Percentiles rank a stretch among this genome's conserved stretches.
phyloP scores from a whole-genome alignment of 2,888 invertebrate genomes.

The Flexamia atlantica region DNA sequence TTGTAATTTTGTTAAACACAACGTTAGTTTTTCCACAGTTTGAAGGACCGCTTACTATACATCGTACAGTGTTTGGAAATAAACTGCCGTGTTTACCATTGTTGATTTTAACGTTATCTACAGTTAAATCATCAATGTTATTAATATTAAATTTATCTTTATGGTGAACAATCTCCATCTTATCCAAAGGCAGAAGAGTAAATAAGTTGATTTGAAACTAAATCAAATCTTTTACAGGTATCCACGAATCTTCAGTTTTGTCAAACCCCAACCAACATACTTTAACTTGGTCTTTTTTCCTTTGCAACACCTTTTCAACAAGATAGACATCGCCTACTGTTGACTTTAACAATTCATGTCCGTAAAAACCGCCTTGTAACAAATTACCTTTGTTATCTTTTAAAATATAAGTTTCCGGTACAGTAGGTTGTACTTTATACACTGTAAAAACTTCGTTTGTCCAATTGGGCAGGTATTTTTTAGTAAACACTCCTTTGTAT shows the following conservation, averaged over 20 bases:
- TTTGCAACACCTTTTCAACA: conserved; percentile 51
- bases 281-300: conserved; percentile 47
- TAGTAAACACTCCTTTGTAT: conserved; percentile 37
- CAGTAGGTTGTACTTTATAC: conserved; percentile 24
- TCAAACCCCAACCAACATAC: conserved; percentile 57
- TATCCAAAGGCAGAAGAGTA: not conserved
- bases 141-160: conserved; percentile 33
- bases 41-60: conserved; percentile 53
- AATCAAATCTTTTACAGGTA: conserved; percentile 53
- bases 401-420: conserved; percentile 41
- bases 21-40: conserved; percentile 59
- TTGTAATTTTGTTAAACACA: conserved; percentile 46
- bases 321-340: conserved; percentile 42
- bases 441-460: conserved; percentile 58
- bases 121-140: conserved; percentile 37
- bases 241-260: conserved; percentile 56
- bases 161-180: conserved; percentile 12
- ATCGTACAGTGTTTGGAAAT: conserved; percentile 46
- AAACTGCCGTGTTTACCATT: conserved; percentile 55
- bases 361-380: conserved; percentile 35
- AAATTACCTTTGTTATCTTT: conserved; percentile 35
- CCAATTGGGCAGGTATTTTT: conserved; percentile 54
- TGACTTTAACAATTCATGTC: conserved; percentile 39
- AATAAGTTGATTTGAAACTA: not conserved
- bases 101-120: not conserved